Evolutionary conservation across 92 coral and sea anemone genomes (phyloP).

Genomic region (Metridium senile): DNA sequence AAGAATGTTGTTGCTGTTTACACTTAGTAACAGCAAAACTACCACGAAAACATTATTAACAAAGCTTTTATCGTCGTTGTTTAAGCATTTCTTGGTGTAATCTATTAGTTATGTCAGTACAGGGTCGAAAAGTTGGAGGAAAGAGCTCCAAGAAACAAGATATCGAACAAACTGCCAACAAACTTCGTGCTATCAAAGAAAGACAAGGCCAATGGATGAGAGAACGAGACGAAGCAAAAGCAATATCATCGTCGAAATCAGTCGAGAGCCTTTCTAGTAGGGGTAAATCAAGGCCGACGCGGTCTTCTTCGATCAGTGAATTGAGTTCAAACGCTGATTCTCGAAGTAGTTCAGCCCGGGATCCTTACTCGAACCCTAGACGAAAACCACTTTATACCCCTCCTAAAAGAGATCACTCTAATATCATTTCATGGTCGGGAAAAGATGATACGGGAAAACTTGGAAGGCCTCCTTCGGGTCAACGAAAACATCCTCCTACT

Average conservation of each 20-base stretch:
- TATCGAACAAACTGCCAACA: constrained; percentile 71
- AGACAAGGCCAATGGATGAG: constrained; percentile 93
- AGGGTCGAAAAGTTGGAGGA: constrained; percentile 56
- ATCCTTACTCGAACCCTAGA: constrained; percentile 64
- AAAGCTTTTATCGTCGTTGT: not conserved
- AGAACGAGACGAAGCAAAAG: constrained; percentile 80
- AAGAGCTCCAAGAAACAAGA: constrained; percentile 51
- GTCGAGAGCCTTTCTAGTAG: constrained; percentile 40
- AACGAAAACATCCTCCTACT: constrained; percentile 6
- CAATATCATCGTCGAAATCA: constrained; percentile 34
- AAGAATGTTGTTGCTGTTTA: not conserved
- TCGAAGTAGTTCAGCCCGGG: constrained; percentile 8
- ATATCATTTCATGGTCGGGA: constrained; percentile 80
- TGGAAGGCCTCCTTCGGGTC: constrained; percentile 75
- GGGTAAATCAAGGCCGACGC: constrained; percentile 17
- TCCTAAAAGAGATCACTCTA: constrained; percentile 74
- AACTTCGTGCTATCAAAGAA: constrained; percentile 83
- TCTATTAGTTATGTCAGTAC: constrained; percentile 62
- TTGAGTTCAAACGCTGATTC: constrained; percentile 15
- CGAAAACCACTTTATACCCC: constrained; percentile 79
- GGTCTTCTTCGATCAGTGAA: constrained; percentile 28
- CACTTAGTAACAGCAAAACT: constrained; percentile 19
- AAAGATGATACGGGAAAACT: constrained; percentile 47
- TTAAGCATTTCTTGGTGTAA: not conserved
- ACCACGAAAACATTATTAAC: not conserved